Evolutionary conservation across 35 echinoderm and acorn worm species (phyloP).

Genomic region (Lytechinus variegatus): DNA sequence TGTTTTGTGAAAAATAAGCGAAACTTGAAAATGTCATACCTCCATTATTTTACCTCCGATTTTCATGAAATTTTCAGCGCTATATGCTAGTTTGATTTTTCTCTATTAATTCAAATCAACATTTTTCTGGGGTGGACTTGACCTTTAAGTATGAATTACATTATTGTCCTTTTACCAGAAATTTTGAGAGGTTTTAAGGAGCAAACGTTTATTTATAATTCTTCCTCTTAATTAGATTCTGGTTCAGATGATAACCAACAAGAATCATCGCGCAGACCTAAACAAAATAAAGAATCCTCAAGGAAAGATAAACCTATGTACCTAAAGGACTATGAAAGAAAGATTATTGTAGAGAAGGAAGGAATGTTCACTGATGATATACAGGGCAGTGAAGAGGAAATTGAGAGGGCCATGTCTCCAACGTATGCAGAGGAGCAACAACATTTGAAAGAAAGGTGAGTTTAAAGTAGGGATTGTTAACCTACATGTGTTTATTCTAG

Average conservation of each 20-base stretch:
- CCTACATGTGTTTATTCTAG: too few relatives aligned
- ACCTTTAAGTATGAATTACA: too few relatives aligned
- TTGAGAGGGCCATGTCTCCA: conserved; percentile 64
- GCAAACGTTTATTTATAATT: not conserved
- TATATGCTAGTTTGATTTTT: too few relatives aligned
- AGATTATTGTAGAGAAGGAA: conserved; percentile 86
- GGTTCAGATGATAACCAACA: conserved; percentile 18
- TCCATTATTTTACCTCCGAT: too few relatives aligned
- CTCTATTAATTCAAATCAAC: too few relatives aligned
- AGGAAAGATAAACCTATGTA: conserved; percentile 85
- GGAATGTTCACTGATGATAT: conserved; percentile 84
- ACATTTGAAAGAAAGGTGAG: conserved; percentile 80
- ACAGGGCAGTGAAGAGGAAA: conserved; percentile 24
- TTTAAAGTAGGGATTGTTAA: too few relatives aligned
- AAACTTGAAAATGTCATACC: too few relatives aligned
- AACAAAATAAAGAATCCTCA: conserved; percentile 40
- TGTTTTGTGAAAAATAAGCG: too few relatives aligned
- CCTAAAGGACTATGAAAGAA: conserved; percentile 92
- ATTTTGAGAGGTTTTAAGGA: too few relatives aligned
- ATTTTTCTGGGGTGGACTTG: too few relatives aligned
- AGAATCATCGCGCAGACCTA: not conserved
- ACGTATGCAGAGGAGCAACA: conserved; percentile 87
- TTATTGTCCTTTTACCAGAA: too few relatives aligned
- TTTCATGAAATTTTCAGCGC: too few relatives aligned
- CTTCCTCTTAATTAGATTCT: not conserved